Evolutionary conservation across 2,113 vertebrate genomes (phyloP).

Genomic region (Vimba vimba): DNA sequence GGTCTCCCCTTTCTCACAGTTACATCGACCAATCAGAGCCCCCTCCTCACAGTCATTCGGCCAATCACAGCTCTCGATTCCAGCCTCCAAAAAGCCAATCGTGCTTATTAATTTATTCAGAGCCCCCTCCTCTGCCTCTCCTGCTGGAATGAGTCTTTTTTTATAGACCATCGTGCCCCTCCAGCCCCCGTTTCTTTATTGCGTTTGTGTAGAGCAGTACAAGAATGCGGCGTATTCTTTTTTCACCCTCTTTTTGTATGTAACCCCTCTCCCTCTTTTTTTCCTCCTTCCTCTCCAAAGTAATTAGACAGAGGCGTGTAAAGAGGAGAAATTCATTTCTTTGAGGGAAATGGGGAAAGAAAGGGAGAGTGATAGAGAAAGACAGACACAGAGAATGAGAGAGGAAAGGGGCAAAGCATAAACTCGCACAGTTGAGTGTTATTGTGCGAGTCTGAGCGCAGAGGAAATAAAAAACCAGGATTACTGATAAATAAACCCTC

Average conservation of each 20-base stretch:
- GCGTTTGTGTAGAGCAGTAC: conserved; percentile 78
- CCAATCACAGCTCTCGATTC: conserved; percentile 37
- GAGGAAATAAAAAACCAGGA: conserved; percentile 79
- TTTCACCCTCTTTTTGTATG: conserved; percentile 79
- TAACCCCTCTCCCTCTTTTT: conserved; percentile 57
- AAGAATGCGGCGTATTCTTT: conserved; percentile 86
- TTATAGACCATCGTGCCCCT: conserved; percentile 34
- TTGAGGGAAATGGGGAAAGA: conserved; percentile 54
- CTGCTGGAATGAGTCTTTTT: conserved; percentile 52
- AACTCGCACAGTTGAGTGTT: conserved; percentile 79
- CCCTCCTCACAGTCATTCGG: conserved; percentile 11
- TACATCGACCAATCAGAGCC: conserved; percentile 43
- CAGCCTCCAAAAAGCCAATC: conserved; percentile 56
- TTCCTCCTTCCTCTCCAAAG: conserved; percentile 71
- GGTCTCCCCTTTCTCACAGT: conserved; percentile 64
- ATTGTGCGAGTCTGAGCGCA: conserved; percentile 72
- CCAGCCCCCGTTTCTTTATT: conserved; percentile 70
- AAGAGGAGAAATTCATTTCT: conserved; percentile 80
- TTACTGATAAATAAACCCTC: conserved; percentile 82
- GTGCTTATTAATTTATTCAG: conserved; percentile 59
- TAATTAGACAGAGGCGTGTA: conserved; percentile 87
- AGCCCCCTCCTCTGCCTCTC: conserved; percentile 44
- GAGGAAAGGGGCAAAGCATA: conserved; percentile 61
- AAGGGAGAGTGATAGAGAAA: conserved; percentile 54
- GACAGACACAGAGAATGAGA: conserved; percentile 56